Conservation (phyloP, 2,888 invertebrate species). For the Phortica magna region DNA sequence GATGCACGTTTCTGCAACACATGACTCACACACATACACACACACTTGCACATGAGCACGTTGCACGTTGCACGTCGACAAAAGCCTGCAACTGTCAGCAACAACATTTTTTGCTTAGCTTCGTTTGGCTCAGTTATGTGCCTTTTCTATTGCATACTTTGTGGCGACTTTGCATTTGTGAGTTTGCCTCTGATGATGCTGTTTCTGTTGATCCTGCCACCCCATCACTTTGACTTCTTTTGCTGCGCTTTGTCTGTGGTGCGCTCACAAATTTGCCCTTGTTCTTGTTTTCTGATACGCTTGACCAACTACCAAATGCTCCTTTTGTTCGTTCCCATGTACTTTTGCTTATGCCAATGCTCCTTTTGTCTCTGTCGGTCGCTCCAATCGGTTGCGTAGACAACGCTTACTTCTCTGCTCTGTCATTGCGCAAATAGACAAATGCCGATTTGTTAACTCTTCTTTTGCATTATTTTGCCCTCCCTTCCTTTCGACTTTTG, state of each 20-base stretch:
- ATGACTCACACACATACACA: constrained; percentile 19
- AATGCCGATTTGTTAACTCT: constrained; percentile 28
- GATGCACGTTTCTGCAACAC: constrained; percentile 21
- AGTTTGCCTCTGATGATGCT: not conserved
- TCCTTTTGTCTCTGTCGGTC: not conserved
- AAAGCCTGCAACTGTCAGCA: constrained; percentile 26
- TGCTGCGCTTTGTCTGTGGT: not conserved
- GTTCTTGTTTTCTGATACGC: not conserved
- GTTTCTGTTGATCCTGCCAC: not conserved
- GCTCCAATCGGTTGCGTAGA: not conserved
- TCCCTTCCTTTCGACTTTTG: not conserved
- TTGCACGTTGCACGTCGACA: not conserved
- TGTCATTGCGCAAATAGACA: constrained; percentile 27
- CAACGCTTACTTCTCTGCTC: not conserved
- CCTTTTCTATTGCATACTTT: constrained; percentile 23
- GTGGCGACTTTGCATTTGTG: constrained; percentile 5
- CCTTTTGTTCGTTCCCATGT: constrained; percentile 1
- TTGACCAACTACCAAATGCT: constrained; percentile 26
- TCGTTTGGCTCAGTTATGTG: not conserved
- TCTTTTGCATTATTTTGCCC: not conserved
- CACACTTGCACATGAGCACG: not conserved
- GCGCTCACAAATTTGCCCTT: not conserved
- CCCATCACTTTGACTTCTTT: not conserved
- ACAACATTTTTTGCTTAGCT: not conserved
- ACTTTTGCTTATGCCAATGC: not conserved